A percentile compares a stretch with the other conserved stretches of the same genome.
Conservation (phyloP, 1,140 invertebrate genomes). For the Gryllus bimaculatus region DNA sequence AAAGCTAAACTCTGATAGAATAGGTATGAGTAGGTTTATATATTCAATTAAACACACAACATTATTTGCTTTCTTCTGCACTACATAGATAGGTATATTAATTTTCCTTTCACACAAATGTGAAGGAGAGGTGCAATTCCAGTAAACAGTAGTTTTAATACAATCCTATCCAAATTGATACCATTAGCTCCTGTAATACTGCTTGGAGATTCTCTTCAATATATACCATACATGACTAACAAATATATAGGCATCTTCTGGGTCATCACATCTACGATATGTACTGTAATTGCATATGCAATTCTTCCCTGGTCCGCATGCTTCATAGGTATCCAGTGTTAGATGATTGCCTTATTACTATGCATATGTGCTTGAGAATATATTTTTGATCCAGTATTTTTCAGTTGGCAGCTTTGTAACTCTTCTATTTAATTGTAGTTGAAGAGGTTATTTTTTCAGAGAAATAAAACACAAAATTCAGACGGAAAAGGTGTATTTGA, state of each 20-base stretch:
- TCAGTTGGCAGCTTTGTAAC: background rate
- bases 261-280: background rate
- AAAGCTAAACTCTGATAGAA: no score
- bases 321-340: background rate
- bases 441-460: background rate
- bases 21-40: no score
- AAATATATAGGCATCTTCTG: constrained; percentile 2
- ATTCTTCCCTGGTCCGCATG: background rate
- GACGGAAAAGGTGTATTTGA: background rate
- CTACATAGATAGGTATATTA: no score
- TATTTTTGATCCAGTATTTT: background rate
- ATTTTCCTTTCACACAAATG: no score
- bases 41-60: no score
- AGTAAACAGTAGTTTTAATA: no score
- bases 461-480: background rate
- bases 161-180: no score
- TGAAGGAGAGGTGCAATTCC: no score
- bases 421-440: background rate
- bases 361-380: no score
- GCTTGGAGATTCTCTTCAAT: background rate
- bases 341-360: background rate
- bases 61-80: no score
- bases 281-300: background rate
- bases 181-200: background rate
- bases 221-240: background rate